These are phyloP conservation scores for Agonopterix alstromeriana DNA, from an alignment of 2,888 invertebrate genomes.

Conservation along the genomic window DNA sequence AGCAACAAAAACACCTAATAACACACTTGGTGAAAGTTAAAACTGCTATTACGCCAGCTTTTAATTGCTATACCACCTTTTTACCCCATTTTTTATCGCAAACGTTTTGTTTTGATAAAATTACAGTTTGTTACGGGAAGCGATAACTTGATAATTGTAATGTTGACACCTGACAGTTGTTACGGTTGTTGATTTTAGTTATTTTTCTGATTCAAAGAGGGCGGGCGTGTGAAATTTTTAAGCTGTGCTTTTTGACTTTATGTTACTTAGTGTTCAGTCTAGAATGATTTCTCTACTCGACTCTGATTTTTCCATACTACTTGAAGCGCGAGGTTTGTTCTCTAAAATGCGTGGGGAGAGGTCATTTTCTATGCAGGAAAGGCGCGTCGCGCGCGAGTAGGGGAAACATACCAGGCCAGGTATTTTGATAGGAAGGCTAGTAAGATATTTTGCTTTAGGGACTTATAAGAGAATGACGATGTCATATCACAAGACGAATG, in stretches of 20 bases:
- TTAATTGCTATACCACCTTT: slow-evolving; percentile 7
- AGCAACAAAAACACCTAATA: slow-evolving; percentile 4
- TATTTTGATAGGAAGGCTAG: too few species aligned
- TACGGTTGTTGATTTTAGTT: not conserved
- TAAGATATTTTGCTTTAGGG: too few species aligned
- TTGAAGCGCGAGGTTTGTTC: too few species aligned
- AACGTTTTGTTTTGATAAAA: slow-evolving; percentile 1
- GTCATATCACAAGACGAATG: too few species aligned
- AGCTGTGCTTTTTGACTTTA: not conserved
- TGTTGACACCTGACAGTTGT: slow-evolving; percentile 51
- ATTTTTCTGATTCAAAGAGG: slow-evolving; percentile 5
- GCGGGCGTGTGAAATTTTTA: slow-evolving; percentile 1
- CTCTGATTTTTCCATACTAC: too few species aligned
- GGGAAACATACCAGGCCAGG: too few species aligned
- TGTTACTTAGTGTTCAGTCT: not conserved
- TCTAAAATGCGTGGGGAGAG: too few species aligned
- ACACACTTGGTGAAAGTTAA: not conserved
- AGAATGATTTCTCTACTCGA: too few species aligned
- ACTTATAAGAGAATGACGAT: too few species aligned
- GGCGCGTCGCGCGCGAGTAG: too few species aligned
- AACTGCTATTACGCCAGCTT: slow-evolving; percentile 1
- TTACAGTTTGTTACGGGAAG: slow-evolving; percentile 38
- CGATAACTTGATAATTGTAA: slow-evolving; percentile 64
- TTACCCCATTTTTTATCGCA: slow-evolving; percentile 1
- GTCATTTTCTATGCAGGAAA: too few species aligned